Evolutionary conservation across 2,113 vertebrate genomes (phyloP), one percentile per base, ranked within the genome.

Genomic region (Suncus etruscus): DNA sequence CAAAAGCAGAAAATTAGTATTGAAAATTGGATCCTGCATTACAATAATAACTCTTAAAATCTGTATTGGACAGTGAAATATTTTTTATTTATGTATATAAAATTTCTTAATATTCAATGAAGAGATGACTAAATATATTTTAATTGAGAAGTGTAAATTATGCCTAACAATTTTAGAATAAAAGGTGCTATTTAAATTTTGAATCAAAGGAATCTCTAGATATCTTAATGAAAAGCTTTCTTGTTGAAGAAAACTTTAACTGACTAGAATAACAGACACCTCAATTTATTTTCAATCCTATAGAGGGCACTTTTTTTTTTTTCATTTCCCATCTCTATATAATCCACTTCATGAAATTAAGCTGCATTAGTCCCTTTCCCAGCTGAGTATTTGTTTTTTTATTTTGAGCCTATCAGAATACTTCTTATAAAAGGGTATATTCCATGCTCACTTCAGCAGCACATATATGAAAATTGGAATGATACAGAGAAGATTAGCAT

Each of bases 81-180:
- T 66, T 68, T 11, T 65, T 90, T 84, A 77, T 39, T 68, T 16
- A 8, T 25, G 47, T 27, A 1, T 78, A 8, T 54, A 54, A 50
- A 32, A 12, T 77, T 90, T 90, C 47, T 61, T 11, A 93, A n/a
- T 27, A 78, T 85, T 74, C 50, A 58, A 3, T 70, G 11, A 18
- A 20, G 27, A 32, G 16, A 24, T 25, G n/a, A 63, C 48, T 74
- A 90, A 86, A 65, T 74, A 82, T 25, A 3, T 1, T 12, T 5
- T 32, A 90, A 61, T n/a, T 88, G 47, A 78, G 9, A 54, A 76
- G 70, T 89, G 58, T 31, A 92, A 91, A 87, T 84, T 47, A 81
- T 6, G 24, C 14, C 70, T 78, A 79, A 84, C 14, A 61, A 27
- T 61, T 75, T 88, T 89, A 79, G 27, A 73, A 84, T 0, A 3